Evolutionary conservation across 2,888 invertebrate species (phyloP).

Genomic region (Rotaria macrura): DNA sequence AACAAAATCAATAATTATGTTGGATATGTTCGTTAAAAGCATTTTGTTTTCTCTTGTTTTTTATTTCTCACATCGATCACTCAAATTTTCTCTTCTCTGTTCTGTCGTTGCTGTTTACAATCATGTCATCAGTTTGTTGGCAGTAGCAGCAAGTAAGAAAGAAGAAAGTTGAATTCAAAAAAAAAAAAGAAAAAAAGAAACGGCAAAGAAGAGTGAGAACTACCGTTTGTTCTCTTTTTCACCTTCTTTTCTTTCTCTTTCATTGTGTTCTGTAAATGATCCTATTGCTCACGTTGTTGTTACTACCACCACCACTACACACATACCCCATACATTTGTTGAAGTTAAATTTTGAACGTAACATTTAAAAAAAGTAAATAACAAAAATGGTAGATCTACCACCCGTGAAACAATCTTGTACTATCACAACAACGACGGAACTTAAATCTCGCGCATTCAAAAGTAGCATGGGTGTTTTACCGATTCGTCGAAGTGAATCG

Average conservation of each 20-base stretch:
- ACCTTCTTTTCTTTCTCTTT: not conserved
- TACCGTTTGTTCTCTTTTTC: not conserved
- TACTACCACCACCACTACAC: not conserved
- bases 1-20: not conserved
- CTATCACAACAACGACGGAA: not conserved
- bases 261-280: not conserved
- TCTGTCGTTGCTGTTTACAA: constrained; percentile 1
- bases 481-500: constrained; percentile 10
- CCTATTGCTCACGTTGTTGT: not conserved
- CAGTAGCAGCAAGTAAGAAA: not conserved
- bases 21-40: not conserved
- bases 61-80: not conserved
- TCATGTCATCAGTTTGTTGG: not conserved
- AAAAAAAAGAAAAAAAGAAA: not conserved
- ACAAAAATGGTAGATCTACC: not conserved
- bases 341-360: not conserved
- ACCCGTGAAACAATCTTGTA: not conserved
- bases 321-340: not conserved
- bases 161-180: not conserved
- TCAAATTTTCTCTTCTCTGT: not conserved
- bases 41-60: not conserved
- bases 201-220: not conserved
- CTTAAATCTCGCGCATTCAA: not conserved
- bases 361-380: not conserved
- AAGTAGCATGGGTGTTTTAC: constrained; percentile 15